Evolutionary conservation across 2,797 vertebrate genomes (phyloP), one percentile per base, ranked within the genome.

Genomic region (Trachurus trachurus): DNA sequence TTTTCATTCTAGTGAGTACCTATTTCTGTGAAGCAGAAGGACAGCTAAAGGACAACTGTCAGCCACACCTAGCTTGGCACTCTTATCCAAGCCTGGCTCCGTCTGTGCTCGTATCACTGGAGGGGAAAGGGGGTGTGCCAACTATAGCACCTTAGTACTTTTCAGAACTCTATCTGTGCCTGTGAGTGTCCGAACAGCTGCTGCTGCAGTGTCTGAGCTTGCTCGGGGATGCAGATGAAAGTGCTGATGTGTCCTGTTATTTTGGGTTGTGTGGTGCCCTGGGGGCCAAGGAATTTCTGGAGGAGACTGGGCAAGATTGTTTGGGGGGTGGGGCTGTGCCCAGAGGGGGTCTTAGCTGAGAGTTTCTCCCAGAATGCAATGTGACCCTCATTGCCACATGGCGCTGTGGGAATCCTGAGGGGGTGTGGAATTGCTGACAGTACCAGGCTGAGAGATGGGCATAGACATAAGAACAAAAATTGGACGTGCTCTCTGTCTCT

Each of bases 221-320:
- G 93, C 90, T 91, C 49, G 34, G 76, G 87, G 93, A 92, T 84
- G 81, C 90, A 89, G 89, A 91, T 93, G 86, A 94, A 94, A 93
- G 92, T 91, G 92, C 93, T 94, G 93, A 94, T 91, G 89, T 81
- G 87, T 87, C 88, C 90, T 86, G 90, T 94, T 95, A 95, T 94
- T 94, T 94, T 82, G 79, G 92, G 90, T 71, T 84, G 74, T 63
- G 61, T 19, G 52, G 67, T 89, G 88, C 90, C 92, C 87, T 49
- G 29, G 86, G 87, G 88, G 72, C 70, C 54, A 34, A 56, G 78
- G 81, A 81, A 81, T 87, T 80, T 90, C 89, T 87, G 77, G 86
- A 88, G 82, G 87, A 83, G 88, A 83, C 76, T 2, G 66, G 78
- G 85, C 77, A 82, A 80, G 85, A 89, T 86, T 77, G 82, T 84